Percentiles rank a stretch among this genome's conserved stretches.
Conservation (phyloP, 1,140 invertebrate species). For the Hyposmocoma kahamanoa region DNA sequence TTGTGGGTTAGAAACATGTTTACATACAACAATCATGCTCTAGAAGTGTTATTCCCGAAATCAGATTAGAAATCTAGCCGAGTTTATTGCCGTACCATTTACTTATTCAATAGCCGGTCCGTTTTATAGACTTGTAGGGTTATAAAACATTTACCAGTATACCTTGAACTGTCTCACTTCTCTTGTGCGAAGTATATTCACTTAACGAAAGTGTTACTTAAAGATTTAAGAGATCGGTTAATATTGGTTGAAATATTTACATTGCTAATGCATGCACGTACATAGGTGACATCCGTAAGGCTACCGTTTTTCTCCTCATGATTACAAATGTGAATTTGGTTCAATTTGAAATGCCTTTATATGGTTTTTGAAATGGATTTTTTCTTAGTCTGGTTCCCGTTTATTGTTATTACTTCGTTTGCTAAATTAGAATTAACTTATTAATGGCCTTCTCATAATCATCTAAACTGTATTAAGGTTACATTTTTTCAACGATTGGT, state of each 20-base stretch:
- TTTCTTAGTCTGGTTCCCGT: too few species aligned
- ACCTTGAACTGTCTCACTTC: constrained; percentile 18
- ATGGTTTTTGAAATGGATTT: too few species aligned
- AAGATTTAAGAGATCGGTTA: constrained; percentile 20
- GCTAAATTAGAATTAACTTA: too few species aligned
- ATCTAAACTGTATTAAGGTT: too few species aligned
- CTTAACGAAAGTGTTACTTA: too few species aligned
- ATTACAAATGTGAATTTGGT: constrained; percentile 47
- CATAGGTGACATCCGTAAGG: constrained; percentile 46
- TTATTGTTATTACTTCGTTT: too few species aligned
- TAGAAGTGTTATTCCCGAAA: constrained; percentile 1
- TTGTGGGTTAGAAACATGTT: too few species aligned
- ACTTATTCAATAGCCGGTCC: constrained; percentile 44
- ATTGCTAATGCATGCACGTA: constrained; percentile 52
- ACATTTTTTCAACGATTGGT: too few species aligned
- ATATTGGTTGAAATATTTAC: constrained; percentile 23
- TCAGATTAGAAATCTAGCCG: neutral
- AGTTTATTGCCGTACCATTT: constrained; percentile 16
- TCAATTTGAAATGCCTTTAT: too few species aligned
- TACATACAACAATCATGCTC: neutral
- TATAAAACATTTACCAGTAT: constrained; percentile 44
- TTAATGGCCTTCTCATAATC: too few species aligned
- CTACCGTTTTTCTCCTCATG: constrained; percentile 50
- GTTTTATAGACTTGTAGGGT: constrained; percentile 45
- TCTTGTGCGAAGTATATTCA: too few species aligned